Percentiles rank a stretch among this genome's conserved stretches.
Conservation (phyloP, 2,797 vertebrate species). For the Xenentodon cancila region DNA sequence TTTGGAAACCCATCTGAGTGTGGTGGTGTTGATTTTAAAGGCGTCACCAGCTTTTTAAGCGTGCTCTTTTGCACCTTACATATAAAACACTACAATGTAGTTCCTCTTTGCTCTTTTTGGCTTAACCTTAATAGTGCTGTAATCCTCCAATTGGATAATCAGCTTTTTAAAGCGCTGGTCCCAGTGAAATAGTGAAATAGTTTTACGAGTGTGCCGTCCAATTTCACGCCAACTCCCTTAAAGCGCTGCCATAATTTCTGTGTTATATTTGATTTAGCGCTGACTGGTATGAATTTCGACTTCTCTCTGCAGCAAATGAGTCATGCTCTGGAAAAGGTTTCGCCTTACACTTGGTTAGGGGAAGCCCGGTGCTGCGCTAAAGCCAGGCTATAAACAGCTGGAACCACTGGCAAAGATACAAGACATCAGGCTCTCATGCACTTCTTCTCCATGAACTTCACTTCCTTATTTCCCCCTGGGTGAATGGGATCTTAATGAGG, state of each 20-base stretch:
- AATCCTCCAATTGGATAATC: conserved; percentile 31
- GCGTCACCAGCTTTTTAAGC: conserved; percentile 20
- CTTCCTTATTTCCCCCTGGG: conserved; percentile 48
- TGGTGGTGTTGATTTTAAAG: conserved; percentile 42
- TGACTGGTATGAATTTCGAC: conserved; percentile 59
- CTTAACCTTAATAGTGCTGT: not conserved
- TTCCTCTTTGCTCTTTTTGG: conserved; percentile 39
- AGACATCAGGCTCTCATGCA: conserved; percentile 48
- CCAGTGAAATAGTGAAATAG: conserved; percentile 27
- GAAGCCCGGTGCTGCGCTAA: conserved; percentile 55
- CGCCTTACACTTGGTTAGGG: conserved; percentile 58
- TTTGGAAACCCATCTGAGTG: conserved; percentile 5
- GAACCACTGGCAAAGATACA: conserved; percentile 64
- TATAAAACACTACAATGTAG: conserved; percentile 31
- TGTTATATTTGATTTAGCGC: conserved; percentile 54
- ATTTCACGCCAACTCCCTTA: conserved; percentile 36
- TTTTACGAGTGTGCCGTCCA: conserved; percentile 13
- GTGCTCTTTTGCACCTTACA: conserved; percentile 29
- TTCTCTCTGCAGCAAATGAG: conserved; percentile 48
- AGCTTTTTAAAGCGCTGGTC: conserved; percentile 4
- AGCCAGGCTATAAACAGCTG: conserved; percentile 75
- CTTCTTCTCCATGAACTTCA: conserved; percentile 36
- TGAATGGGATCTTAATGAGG: conserved; percentile 56
- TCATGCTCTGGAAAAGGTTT: conserved; percentile 55
- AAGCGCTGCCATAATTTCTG: conserved; percentile 38